These are phyloP conservation scores for Malthinus seriepunctatus DNA, from an alignment of 2,888 invertebrate genomes.

Conservation along the genomic window DNA sequence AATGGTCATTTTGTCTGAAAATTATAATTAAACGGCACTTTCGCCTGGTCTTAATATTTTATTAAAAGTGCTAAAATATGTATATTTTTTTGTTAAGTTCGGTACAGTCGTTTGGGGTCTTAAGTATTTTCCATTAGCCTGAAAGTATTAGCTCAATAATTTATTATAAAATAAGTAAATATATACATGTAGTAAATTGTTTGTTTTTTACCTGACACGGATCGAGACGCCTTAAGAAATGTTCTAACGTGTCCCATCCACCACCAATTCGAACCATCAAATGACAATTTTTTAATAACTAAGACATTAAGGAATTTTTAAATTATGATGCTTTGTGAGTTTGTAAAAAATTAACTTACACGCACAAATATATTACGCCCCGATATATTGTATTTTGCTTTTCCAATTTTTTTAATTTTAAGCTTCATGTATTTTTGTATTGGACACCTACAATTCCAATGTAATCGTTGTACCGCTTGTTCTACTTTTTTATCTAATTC, in stretches of 20 bases:
- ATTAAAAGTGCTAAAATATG: conserved; percentile 48
- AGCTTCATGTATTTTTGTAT: conserved; percentile 72
- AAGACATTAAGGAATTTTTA: conserved; percentile 48
- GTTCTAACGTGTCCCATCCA: conserved; percentile 92
- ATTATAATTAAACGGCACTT: conserved; percentile 40
- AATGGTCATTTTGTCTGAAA: too few species aligned
- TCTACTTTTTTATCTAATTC: conserved; percentile 76
- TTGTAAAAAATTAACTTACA: conserved; percentile 58
- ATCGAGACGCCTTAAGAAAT: conserved; percentile 86
- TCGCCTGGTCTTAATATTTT: conserved; percentile 47
- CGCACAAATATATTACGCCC: conserved; percentile 86
- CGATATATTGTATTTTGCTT: conserved; percentile 85
- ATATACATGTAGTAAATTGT: neutral
- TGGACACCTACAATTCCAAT: conserved; percentile 74
- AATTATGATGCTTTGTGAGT: neutral
- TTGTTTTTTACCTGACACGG: conserved; percentile 71
- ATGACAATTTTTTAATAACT: conserved; percentile 89
- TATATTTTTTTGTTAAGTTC: conserved; percentile 49
- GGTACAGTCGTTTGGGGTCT: conserved; percentile 14
- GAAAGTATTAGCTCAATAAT: conserved; percentile 2
- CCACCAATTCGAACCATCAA: conserved; percentile 96
- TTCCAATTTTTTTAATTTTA: conserved; percentile 79
- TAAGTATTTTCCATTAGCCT: conserved; percentile 1
- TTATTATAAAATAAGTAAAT: conserved; percentile 1
- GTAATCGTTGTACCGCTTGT: conserved; percentile 71